Conservation (phyloP, 2,113 vertebrate species). For the Gymnogyps californianus region DNA sequence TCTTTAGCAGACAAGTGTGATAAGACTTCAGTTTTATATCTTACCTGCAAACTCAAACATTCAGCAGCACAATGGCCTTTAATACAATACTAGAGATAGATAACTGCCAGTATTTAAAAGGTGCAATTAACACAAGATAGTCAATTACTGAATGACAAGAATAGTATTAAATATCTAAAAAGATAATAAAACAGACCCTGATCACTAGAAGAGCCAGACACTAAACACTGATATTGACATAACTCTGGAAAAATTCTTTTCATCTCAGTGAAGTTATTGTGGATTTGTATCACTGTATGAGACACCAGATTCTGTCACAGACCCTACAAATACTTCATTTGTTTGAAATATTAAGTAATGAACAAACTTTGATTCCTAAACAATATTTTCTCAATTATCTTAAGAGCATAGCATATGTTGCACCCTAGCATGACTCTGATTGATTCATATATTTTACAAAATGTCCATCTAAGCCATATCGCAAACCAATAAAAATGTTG, state of each 20-base stretch:
- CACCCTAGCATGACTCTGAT: neutral
- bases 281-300: neutral
- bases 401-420: neutral
- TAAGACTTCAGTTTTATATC: neutral
- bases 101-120: neutral
- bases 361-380: neutral
- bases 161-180: neutral
- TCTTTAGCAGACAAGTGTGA: neutral
- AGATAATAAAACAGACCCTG: neutral
- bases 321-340: neutral
- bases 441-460: neutral
- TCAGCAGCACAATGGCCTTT: neutral
- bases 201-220: neutral
- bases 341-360: conserved; percentile 22
- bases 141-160: neutral
- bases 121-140: neutral
- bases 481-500: neutral
- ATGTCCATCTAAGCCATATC: neutral
- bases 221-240: neutral
- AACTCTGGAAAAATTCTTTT: neutral
- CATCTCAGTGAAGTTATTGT: neutral
- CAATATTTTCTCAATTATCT: neutral
- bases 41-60: neutral
- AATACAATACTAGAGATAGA: neutral
- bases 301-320: neutral